A percentile compares a stretch with the other conserved stretches of the same genome.
phyloP scores from a whole-genome alignment of 1,140 invertebrate genomes.

The Drosophila pachea region DNA sequence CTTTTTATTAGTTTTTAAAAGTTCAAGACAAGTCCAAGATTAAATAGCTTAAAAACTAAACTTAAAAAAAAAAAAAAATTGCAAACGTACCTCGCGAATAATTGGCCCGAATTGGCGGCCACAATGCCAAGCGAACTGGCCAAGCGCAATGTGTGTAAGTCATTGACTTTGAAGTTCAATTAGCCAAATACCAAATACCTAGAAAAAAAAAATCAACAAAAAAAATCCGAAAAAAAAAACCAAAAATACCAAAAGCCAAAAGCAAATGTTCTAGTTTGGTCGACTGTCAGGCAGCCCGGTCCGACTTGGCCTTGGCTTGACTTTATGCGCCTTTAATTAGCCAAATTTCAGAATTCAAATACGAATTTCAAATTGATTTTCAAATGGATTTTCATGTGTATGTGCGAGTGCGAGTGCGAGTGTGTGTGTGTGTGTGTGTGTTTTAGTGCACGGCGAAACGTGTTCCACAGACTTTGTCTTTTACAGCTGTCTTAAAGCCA shows the following conservation, averaged over 20 bases:
- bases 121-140: slow-evolving; percentile 57
- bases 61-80: background rate
- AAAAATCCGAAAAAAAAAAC: background rate
- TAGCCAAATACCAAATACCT: slow-evolving; percentile 61
- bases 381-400: slow-evolving; percentile 28
- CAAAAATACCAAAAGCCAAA: slow-evolving; percentile 32
- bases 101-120: slow-evolving; percentile 69
- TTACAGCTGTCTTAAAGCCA: background rate
- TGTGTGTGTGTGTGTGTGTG: background rate
- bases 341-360: slow-evolving; percentile 62
- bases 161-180: slow-evolving; percentile 77
- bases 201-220: background rate
- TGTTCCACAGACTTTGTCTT: slow-evolving; percentile 3
- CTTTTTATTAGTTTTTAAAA: slow-evolving; percentile 46
- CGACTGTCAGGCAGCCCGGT: slow-evolving; percentile 61
- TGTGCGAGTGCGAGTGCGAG: slow-evolving; percentile 10
- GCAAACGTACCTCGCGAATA: slow-evolving; percentile 41
- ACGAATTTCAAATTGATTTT: slow-evolving; percentile 11
- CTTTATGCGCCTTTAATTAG: slow-evolving; percentile 73
- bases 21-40: slow-evolving; percentile 60
- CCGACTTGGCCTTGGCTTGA: slow-evolving; percentile 55
- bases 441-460: background rate
- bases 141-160: slow-evolving; percentile 65
- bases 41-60: slow-evolving; percentile 27
- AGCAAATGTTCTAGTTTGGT: slow-evolving; percentile 60